Evolutionary conservation across 2,797 vertebrate genomes (phyloP).

Genomic region (Eupleurogrammus muticus): DNA sequence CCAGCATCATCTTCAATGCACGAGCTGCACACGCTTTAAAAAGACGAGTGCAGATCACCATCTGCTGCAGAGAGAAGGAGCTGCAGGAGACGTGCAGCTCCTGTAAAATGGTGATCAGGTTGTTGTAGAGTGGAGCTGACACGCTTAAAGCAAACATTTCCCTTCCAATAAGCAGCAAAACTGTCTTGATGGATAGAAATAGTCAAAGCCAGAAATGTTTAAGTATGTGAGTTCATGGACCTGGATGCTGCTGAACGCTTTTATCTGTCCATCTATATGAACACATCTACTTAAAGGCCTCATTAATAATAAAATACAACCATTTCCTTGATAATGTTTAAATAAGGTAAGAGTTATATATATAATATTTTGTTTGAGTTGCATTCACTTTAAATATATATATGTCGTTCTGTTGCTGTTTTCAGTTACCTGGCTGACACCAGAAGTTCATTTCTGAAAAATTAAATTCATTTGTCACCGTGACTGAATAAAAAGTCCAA

Average conservation of each 20-base stretch:
- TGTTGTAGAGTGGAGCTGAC: background rate
- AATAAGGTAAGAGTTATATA: background rate
- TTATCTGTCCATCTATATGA: background rate
- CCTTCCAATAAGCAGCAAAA: background rate
- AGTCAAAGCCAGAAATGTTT: background rate
- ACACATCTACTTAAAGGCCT: background rate
- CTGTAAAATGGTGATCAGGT: conserved; percentile 64
- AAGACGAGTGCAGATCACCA: background rate
- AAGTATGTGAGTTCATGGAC: conserved; percentile 8
- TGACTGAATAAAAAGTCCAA: background rate
- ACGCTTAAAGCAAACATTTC: background rate
- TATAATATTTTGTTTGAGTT: background rate
- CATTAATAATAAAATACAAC: background rate
- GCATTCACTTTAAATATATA: background rate
- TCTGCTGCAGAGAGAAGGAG: background rate
- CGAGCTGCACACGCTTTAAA: background rate
- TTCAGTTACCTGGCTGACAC: conserved; percentile 5
- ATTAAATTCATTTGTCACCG: background rate
- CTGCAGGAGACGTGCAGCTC: conserved; percentile 23
- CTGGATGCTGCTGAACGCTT: background rate
- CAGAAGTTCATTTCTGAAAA: conserved; percentile 20
- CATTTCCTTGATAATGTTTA: background rate
- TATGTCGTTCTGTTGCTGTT: conserved; percentile 27
- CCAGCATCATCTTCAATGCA: background rate
- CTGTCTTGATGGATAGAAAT: background rate